Base-by-base conservation (phyloP, 2,797 vertebrate genomes). In the Merluccius polli region DNA sequence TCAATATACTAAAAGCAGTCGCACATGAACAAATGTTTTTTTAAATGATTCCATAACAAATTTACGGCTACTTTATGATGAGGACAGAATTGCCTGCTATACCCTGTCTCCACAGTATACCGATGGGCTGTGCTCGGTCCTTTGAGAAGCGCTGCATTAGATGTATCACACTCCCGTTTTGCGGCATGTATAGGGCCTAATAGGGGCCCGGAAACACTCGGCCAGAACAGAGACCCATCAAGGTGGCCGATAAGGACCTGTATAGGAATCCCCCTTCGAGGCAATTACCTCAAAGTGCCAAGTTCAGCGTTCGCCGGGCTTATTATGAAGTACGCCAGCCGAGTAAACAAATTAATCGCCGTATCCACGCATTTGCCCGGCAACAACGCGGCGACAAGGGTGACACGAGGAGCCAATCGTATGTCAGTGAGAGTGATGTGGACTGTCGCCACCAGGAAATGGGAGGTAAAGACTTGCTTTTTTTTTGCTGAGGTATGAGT, bases 331-430 rank as follows among this genome's bases (percentile, higher is more conserved):
- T 88, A 86, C 84, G 88, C 87, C 89, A 87, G 83, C 82, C 86
- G 85, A 89, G 91, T 92, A 93, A 93, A 93, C 92, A 92, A 91
- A 93, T 92, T 87, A 92, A 93, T 94, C 81, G 41, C 86, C 83
- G 82, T 81, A 78, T 85, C 83, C 81, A 83, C 82, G 87, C 85
- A 88, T 93, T 86, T 88, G 41, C 41, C 15, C 10, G 12, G 41
- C 41, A 44, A 44, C 41, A 44, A 44, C 85, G 79, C 73, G 79
- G 87, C 89, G 86, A 84, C 85, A 78, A 84, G 59, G 78, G 77
- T 16, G 38, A 86, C 41, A 87, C 80, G 84, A 79, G 87, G 85
- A 18, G 41, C 41, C 84, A 84, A 90, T 89, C 88, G 84, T 93
- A 90, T 87, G 92, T 92, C 91, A 92, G 80, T 73, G 41, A 44